Evolutionary conservation across 2,113 vertebrate species (phyloP).

Genomic region (Pica pica): DNA sequence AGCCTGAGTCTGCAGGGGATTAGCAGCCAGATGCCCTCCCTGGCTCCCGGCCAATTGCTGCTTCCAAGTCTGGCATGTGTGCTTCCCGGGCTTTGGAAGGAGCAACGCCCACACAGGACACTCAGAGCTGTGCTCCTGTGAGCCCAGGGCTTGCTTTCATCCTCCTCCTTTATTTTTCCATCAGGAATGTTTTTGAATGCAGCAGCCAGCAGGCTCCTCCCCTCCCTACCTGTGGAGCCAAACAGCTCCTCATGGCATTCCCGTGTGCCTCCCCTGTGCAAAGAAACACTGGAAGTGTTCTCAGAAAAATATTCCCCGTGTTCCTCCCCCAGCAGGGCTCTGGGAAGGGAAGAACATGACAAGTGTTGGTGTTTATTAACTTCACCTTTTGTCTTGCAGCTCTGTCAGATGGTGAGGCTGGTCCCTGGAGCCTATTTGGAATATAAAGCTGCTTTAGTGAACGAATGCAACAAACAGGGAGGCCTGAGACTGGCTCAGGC

Average conservation of each 20-base stretch:
- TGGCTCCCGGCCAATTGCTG: background rate
- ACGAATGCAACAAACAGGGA: conserved; percentile 93
- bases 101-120: conserved; percentile 32
- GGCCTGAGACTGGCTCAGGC: conserved; percentile 94
- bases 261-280: background rate
- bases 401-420: conserved; percentile 96
- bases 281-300: background rate
- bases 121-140: background rate
- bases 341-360: background rate
- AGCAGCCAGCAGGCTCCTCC: conserved; percentile 33
- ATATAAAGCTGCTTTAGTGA: conserved; percentile 94
- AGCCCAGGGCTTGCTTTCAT: background rate
- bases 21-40: conserved; percentile 37
- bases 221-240: conserved; percentile 51
- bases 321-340: background rate
- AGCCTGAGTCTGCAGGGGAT: conserved; percentile 17
- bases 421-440: conserved; percentile 97
- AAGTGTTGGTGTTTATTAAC: conserved; percentile 53
- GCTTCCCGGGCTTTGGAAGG: background rate
- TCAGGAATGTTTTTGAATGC: conserved; percentile 16
- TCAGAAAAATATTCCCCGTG: background rate
- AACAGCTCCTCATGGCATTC: background rate
- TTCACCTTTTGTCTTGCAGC: conserved; percentile 73
- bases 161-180: background rate
- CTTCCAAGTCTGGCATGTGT: background rate